Evolutionary conservation across 1,140 invertebrate species (phyloP).

Genomic region (Drosophila pallidifrons): DNA sequence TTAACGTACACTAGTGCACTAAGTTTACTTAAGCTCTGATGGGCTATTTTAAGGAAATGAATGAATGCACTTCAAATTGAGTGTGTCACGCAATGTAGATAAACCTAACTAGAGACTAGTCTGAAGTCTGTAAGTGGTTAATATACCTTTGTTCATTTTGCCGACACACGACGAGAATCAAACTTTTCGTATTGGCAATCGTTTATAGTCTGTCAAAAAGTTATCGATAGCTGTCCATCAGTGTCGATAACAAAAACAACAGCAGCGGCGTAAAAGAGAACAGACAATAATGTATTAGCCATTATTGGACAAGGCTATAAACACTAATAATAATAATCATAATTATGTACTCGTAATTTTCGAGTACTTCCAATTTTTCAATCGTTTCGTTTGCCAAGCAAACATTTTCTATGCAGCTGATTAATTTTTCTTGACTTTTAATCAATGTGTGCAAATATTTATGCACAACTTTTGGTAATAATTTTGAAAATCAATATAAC

Average conservation of each 20-base stretch:
- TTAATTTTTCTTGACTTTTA: conserved; percentile 5
- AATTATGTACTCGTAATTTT: neutral
- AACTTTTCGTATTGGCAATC: conserved; percentile 62
- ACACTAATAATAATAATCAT: neutral
- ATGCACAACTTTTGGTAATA: conserved; percentile 12
- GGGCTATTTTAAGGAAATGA: conserved; percentile 2
- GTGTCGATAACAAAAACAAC: conserved; percentile 1
- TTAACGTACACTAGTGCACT: neutral
- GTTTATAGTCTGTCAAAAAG: conserved; percentile 55
- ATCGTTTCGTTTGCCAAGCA: neutral
- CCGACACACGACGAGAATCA: conserved; percentile 27
- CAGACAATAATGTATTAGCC: conserved; percentile 36
- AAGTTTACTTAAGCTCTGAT: neutral
- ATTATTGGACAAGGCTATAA: conserved; percentile 6
- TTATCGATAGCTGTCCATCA: conserved; percentile 63
- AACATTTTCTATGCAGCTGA: neutral
- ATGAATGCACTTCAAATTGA: conserved; percentile 5
- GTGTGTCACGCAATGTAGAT: conserved; percentile 27
- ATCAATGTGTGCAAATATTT: neutral
- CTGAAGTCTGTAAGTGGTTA: conserved; percentile 22
- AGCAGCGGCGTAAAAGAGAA: neutral
- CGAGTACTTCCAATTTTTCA: neutral
- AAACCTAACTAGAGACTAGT: neutral
- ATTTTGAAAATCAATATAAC: conserved; percentile 14
- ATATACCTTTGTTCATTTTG: conserved; percentile 19